These are phyloP conservation scores for Leiothrix lutea DNA, from an alignment of 2,113 vertebrate genomes.

Conservation along the genomic window DNA sequence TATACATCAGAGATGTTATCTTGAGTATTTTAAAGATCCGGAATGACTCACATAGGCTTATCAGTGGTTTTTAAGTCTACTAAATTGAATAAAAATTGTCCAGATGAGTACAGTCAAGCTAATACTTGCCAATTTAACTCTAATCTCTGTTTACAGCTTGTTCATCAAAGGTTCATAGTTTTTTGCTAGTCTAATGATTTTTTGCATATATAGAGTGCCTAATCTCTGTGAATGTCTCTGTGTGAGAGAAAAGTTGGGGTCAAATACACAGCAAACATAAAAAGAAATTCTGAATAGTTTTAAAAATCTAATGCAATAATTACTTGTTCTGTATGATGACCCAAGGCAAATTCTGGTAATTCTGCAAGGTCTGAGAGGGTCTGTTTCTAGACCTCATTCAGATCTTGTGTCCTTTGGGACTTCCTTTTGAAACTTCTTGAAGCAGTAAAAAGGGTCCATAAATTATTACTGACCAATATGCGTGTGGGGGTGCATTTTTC, in stretches of 20 bases:
- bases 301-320: neutral
- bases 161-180: neutral
- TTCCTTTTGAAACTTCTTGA: neutral
- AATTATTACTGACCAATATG: neutral
- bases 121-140: neutral
- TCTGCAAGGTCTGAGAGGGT: neutral
- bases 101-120: neutral
- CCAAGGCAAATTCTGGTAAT: neutral
- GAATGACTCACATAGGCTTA: neutral
- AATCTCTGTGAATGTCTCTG: neutral
- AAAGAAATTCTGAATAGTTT: neutral
- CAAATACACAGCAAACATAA: neutral
- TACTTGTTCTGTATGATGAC: neutral
- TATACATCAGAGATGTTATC: neutral
- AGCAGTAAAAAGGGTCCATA: neutral
- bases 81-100: neutral
- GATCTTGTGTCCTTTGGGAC: neutral
- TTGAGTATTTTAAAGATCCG: neutral
- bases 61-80: neutral
- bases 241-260: neutral
- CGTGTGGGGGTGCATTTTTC: too few relatives aligned
- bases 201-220: neutral
- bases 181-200: neutral
- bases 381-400: neutral
- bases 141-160: neutral